Conservation (phyloP, 2,888 invertebrate genomes). For the Hirudinaria manillensis region DNA sequence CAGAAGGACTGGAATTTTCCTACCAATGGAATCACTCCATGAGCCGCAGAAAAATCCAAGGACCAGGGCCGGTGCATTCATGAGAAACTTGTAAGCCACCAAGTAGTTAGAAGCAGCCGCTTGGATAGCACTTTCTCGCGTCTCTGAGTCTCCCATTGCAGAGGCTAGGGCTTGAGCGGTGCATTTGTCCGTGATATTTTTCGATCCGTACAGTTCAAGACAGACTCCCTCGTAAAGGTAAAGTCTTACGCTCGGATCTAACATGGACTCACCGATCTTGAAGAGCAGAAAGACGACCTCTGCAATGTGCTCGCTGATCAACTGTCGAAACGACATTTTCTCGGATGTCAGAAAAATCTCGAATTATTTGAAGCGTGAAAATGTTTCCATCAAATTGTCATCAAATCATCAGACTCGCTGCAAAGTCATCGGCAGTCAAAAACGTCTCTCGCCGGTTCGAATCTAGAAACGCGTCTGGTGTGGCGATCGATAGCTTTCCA, state of each 20-base stretch:
- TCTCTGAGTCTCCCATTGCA: conserved; percentile 23
- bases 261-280: conserved; percentile 52
- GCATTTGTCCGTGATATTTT: conserved; percentile 22
- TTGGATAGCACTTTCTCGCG: conserved; percentile 45
- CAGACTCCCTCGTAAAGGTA: conserved; percentile 48
- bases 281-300: conserved; percentile 52
- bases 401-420: too few relatives aligned
- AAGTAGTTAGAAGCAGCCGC: conserved; percentile 47
- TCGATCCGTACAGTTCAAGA: conserved; percentile 14
- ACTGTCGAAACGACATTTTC: neutral
- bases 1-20: conserved; percentile 50
- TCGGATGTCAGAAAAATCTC: neutral
- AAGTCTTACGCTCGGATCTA: conserved; percentile 51
- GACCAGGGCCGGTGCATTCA: conserved; percentile 51
- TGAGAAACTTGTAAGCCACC: conserved; percentile 49
- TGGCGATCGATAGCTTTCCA: too few relatives aligned
- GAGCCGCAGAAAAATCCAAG: conserved; percentile 53
- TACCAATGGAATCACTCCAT: conserved; percentile 51
- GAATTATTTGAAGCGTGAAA: too few relatives aligned
- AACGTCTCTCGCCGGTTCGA: too few relatives aligned
- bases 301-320: conserved; percentile 38
- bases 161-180: conserved; percentile 27
- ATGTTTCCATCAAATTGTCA: too few relatives aligned
- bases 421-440: too few relatives aligned
- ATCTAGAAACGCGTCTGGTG: too few relatives aligned